Evolutionary conservation across 2,888 invertebrate genomes (phyloP), one percentile per base, ranked within the genome.

Genomic region (Protonemura montana): DNA sequence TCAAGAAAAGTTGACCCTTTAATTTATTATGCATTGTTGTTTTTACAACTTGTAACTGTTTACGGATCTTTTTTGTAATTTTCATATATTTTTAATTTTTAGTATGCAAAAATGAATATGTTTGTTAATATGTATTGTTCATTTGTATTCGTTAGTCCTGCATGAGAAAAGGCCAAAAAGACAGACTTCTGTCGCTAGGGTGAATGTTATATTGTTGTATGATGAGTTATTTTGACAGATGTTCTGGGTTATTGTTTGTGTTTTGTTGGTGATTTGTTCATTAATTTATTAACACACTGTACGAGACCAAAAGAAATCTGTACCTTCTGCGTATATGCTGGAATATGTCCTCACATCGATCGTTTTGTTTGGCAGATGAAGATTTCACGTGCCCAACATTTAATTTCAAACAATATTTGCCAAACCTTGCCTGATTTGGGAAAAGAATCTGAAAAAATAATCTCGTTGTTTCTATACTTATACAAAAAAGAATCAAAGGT

Each of bases 361-460:
- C 35, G 35, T 6, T 35, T 10, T 35, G 10, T 10, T 35, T 6
- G 35, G 35, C 35, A 10, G 35, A 6, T 10, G 10, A 59, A 59
- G 59, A 59, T 59, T 59, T 59, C 59, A 59, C 59, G 16, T 21
- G 13, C 21, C 59, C 59, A 7, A 59, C 13, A 21, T 21, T 2
- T 16, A 21, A 59, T 21, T 59, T 59, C 3, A 59, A 21, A 13
- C 13, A 59, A 59, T n/a, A 81, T 29, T 76, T 27, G 84, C 84
- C 84, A 84, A 84, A 86, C 86, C 87, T 86, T 87, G 86, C 87
- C 87, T 80, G 86, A 82, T 87, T 80, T 86, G 83, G 83, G 30
- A 30, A n/a, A 86, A 76, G 76, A 82, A 42, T 81, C n/a, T 81
- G n/a, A n/a, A n/a, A 30, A 77, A 26, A 86, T 29, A 27, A 35